Conservation (phyloP, 2,888 invertebrate species). For the Pterostichus niger region DNA sequence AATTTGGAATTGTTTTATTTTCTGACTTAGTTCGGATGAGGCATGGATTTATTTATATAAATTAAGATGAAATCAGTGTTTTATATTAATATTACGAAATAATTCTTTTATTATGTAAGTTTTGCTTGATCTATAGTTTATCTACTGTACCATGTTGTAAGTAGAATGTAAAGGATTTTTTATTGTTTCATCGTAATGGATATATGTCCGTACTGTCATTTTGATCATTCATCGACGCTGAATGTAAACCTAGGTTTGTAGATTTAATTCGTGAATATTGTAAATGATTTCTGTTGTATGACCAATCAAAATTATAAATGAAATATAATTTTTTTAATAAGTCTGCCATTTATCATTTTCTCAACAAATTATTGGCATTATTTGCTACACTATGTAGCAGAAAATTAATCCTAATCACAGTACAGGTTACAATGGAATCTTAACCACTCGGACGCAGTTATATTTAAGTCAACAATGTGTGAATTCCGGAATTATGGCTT, state of each 20-base stretch:
- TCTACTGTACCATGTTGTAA: slow-evolving; percentile 51
- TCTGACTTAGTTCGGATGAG: slow-evolving; percentile 62
- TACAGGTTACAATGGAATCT: too few species aligned
- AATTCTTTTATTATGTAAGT: slow-evolving; percentile 53
- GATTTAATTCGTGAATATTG: slow-evolving; percentile 32
- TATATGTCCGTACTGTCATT: slow-evolving; percentile 50
- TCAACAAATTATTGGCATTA: too few species aligned
- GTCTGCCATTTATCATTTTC: too few species aligned
- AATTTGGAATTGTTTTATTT: slow-evolving; percentile 51
- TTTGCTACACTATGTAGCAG: too few species aligned
- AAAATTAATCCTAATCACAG: too few species aligned
- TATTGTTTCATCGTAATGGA: slow-evolving; percentile 53
- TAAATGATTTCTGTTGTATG: slow-evolving; percentile 52
- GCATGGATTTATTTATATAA: slow-evolving; percentile 60
- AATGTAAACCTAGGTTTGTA: slow-evolving; percentile 43
- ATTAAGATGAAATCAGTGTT: slow-evolving; percentile 27
- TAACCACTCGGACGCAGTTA: too few species aligned
- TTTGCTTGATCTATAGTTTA: slow-evolving; percentile 53
- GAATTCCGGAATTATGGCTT: too few species aligned
- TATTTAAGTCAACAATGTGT: too few species aligned
- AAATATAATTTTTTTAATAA: slow-evolving; percentile 54
- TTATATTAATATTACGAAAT: slow-evolving; percentile 53
- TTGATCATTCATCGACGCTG: slow-evolving; percentile 16
- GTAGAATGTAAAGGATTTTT: slow-evolving; percentile 56
- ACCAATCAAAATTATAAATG: slow-evolving; percentile 55